Percentiles rank a stretch among this genome's conserved stretches.
Evolutionary conservation across 2,113 vertebrate species (phyloP).

Genomic region (Lipophrys pholis): DNA sequence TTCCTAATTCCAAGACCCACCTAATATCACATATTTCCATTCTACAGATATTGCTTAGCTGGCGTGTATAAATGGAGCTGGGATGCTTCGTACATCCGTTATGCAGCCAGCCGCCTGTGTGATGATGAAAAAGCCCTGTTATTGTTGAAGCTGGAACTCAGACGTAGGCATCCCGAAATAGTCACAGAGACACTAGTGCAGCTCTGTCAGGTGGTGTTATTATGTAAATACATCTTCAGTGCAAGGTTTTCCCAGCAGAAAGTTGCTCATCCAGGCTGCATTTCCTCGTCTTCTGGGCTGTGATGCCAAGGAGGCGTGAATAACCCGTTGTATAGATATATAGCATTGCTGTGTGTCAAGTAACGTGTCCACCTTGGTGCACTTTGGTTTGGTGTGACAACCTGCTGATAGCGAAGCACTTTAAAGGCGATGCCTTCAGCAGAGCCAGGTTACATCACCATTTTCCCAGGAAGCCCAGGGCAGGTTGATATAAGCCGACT

Average conservation of each 20-base stretch:
- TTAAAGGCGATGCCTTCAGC: slow-evolving; percentile 21
- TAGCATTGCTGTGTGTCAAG: neutral
- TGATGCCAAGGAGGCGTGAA: neutral
- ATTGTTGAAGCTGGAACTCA: slow-evolving; percentile 50
- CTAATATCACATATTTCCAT: neutral
- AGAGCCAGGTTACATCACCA: slow-evolving; percentile 45
- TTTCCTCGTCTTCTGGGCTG: slow-evolving; percentile 23
- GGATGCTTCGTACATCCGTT: slow-evolving; percentile 33
- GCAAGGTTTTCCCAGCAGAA: slow-evolving; percentile 35
- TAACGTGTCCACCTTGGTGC: neutral
- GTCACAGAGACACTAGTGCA: slow-evolving; percentile 46
- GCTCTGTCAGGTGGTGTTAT: slow-evolving; percentile 56
- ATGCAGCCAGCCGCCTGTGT: slow-evolving; percentile 30
- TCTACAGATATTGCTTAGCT: neutral
- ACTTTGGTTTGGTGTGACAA: neutral
- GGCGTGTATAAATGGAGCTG: slow-evolving; percentile 14
- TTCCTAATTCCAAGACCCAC: too few species aligned
- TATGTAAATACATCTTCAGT: slow-evolving; percentile 62
- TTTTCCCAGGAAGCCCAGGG: slow-evolving; percentile 42
- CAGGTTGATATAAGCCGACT: slow-evolving; percentile 37
- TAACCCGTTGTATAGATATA: neutral
- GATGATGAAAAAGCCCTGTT: slow-evolving; percentile 33
- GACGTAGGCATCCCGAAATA: slow-evolving; percentile 61
- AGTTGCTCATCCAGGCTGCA: neutral
- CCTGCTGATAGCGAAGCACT: neutral